Base-by-base conservation (phyloP, 2,113 vertebrate genomes). In the Felis chaus region DNA sequence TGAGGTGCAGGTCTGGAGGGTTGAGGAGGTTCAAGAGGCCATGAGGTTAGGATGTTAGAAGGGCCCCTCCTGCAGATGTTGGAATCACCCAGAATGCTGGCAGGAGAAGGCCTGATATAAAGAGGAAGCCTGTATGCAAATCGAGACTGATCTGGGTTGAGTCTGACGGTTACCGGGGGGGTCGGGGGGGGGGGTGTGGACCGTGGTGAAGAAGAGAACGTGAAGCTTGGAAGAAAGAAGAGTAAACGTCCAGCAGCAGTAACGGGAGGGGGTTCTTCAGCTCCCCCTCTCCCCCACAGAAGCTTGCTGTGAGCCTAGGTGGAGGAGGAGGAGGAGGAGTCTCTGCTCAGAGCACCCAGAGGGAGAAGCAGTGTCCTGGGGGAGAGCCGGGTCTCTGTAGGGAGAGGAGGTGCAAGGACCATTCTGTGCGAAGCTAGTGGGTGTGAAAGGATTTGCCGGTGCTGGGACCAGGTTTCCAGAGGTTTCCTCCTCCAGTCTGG, bases 221-320 rank as follows among this genome's bases (percentile, higher is more conserved):
- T 76, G 31, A 55, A 57, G 48, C 23, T 91, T 84, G 48, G 68
- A 83, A 92, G 61, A n/a, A 89, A 61, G 33, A 69, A 53, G 48
- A 27, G 16, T 48, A 27, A 87, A 53, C 29, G 69, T 92, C 50
- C 90, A 69, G 74, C 94, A 92, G 21, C 53, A 83, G 21, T 61
- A 36, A 88, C 2, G 29, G 29, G 33, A 7, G 36, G 18, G 50
- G 41, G 33, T 36, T 41, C n/a, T 65, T 69, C 33, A 27, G 0
- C 7, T 33, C 36, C 80, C 65, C 10, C 23, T 10, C 3, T 1
- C 19, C 31, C 53, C 7, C 1, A 9, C 45, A 36, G 74, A 25
- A 29, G 19, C 39, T 80, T 50, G 19, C 63, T 18, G 25, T 33
- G 39, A 82, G 33, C 53, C 21, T 55, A n/a, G 61, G 76, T 65